Percentiles rank a stretch among this genome's conserved stretches.
phyloP scores from a whole-genome alignment of 2,888 invertebrate genomes.

The Chrysolina oricalcia region DNA sequence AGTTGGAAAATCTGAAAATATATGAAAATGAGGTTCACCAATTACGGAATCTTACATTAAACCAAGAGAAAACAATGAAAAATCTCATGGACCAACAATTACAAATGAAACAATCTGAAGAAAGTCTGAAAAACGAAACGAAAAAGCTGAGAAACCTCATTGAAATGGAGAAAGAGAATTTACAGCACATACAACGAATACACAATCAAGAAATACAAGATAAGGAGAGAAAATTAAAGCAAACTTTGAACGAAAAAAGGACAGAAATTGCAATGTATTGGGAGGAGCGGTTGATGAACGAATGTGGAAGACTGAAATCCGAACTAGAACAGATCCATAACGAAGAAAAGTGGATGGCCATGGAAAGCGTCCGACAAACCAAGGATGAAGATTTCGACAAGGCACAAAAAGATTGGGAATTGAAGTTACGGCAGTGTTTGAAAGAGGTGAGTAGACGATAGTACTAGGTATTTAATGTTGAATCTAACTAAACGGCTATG shows the following conservation, averaged over 20 bases:
- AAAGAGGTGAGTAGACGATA: constrained; percentile 71
- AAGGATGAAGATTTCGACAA: constrained; percentile 76
- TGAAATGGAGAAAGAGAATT: constrained; percentile 70
- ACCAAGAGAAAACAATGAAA: constrained; percentile 76
- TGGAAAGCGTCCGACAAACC: constrained; percentile 74
- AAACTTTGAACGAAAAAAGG: constrained; percentile 73
- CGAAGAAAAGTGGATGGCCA: constrained; percentile 76
- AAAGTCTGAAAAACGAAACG: constrained; percentile 74
- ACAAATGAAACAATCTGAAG: constrained; percentile 74
- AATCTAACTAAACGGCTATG: too few species aligned
- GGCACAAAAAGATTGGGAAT: constrained; percentile 75
- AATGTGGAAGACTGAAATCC: constrained; percentile 77
- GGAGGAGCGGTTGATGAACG: constrained; percentile 78
- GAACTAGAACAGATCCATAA: constrained; percentile 77
- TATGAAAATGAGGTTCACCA: constrained; percentile 76
- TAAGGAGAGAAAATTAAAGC: constrained; percentile 69
- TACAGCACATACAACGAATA: constrained; percentile 68
- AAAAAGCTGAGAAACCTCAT: constrained; percentile 68
- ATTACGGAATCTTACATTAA: constrained; percentile 75
- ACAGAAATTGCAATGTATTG: constrained; percentile 77
- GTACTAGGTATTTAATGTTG: too few species aligned
- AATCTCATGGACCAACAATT: constrained; percentile 75
- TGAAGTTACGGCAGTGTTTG: constrained; percentile 71
- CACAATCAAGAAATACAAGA: constrained; percentile 71
- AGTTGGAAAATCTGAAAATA: constrained; percentile 74